Conservation (phyloP, 1,140 invertebrate species). For the Heterodera carotae region DNA sequence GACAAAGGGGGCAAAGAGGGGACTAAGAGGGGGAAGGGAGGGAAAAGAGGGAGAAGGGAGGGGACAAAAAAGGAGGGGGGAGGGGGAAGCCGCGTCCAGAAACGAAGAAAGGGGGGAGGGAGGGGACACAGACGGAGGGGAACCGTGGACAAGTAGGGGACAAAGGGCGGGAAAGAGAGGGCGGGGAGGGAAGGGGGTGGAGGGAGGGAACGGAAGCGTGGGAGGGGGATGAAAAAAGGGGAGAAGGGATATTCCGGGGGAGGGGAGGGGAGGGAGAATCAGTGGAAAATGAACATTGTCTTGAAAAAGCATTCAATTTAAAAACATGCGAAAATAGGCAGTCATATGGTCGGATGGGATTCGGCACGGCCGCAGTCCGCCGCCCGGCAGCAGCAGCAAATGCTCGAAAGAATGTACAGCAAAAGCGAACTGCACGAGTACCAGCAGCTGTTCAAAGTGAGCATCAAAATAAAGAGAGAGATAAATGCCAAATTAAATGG, state of each 20-base stretch:
- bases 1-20: too few species aligned
- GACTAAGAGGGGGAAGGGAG: too few species aligned
- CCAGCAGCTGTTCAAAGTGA: conserved; percentile 54
- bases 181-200: neutral
- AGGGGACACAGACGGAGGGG: too few species aligned
- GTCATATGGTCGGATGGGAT: conserved; percentile 28
- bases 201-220: neutral
- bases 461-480: neutral
- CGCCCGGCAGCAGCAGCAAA: conserved; percentile 25
- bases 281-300: too few species aligned
- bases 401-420: conserved; percentile 32
- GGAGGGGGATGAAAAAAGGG: neutral
- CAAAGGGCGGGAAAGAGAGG: too few species aligned
- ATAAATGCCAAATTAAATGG: neutral
- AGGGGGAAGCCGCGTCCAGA: too few species aligned
- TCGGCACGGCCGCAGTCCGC: conserved; percentile 24
- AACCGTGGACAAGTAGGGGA: too few species aligned
- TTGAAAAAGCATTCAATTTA: too few species aligned
- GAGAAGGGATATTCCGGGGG: neutral
- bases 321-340: too few species aligned
- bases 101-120: too few species aligned
- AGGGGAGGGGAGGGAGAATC: neutral
- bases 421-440: conserved; percentile 49
- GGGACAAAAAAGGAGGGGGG: too few species aligned
- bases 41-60: too few species aligned